Conservation (phyloP, 2,888 invertebrate species). For the Uropetala carovei region DNA sequence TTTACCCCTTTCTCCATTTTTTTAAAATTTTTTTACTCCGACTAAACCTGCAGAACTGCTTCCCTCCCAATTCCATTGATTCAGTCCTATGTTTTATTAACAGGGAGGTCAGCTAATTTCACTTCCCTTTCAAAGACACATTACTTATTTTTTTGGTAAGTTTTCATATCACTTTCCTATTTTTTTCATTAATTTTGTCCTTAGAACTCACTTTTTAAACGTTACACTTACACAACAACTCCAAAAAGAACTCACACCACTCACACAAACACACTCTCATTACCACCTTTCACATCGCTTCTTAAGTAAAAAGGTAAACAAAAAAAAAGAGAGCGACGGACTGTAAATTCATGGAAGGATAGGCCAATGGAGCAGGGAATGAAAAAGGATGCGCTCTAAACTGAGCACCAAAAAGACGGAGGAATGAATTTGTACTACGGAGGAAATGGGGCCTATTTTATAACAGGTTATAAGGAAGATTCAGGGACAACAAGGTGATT, state of each 20-base stretch:
- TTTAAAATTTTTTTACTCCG: neutral
- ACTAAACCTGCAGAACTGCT: slow-evolving; percentile 37
- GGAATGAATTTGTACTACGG: slow-evolving; percentile 61
- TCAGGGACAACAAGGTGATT: neutral
- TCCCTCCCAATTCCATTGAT: slow-evolving; percentile 38
- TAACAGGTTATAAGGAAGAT: slow-evolving; percentile 27
- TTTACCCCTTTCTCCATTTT: slow-evolving; percentile 56
- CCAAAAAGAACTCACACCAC: slow-evolving; percentile 61
- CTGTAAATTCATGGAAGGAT: slow-evolving; percentile 1
- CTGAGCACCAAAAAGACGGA: slow-evolving; percentile 34
- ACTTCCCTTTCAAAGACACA: slow-evolving; percentile 51
- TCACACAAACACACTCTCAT: slow-evolving; percentile 51
- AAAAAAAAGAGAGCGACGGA: slow-evolving; percentile 42
- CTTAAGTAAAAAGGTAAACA: slow-evolving; percentile 55
- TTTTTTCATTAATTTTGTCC: slow-evolving; percentile 37
- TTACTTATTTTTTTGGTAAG: slow-evolving; percentile 39
- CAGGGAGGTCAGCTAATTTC: slow-evolving; percentile 50
- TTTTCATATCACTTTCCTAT: slow-evolving; percentile 54
- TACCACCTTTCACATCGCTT: slow-evolving; percentile 55
- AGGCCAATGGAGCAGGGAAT: slow-evolving; percentile 55
- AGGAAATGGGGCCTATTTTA: slow-evolving; percentile 45
- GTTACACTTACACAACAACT: slow-evolving; percentile 61
- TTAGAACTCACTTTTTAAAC: slow-evolving; percentile 42
- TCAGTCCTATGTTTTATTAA: slow-evolving; percentile 45
- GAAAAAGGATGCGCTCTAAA: neutral